Base-by-base conservation (phyloP, 92 coral and sea anemone genomes). In the Umimayanthus kanabou region DNA sequence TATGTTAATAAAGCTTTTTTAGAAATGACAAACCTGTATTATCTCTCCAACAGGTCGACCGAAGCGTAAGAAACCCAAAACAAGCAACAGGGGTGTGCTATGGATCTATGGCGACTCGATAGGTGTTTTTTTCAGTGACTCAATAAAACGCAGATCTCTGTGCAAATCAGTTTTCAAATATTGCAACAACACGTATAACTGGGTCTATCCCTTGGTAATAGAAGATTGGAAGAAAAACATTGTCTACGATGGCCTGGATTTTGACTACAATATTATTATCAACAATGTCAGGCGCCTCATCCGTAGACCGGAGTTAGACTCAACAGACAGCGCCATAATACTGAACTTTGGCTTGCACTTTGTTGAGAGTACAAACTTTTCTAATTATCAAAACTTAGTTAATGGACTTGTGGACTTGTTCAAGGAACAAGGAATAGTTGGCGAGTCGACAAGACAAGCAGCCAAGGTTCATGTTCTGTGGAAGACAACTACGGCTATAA, bases 401-500 rank as follows among this genome's bases (percentile, higher is more conserved):
- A 80, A 87, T 47, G 88, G 90, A 40, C 86, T 93, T 69, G 90
- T 89, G 55, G 88, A 83, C 6, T 67, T 89, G 45, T 23, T 94
- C 22, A 76, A 80, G 45, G 91, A 91, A 4, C 84, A 82, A 61
- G 85, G 39, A 9, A 37, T 11, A 8, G 71, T 26, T 39, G 13
- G 49, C 8, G 79, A 20, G 39, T 71, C 83, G 18, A 57, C 42
- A 42, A 84, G 18, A 29, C 85, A 75, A 58, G 69, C 73, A 84
- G 49, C 58, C 9, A 91, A 72, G 29, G 84, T 70, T 61, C 89
- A 79, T 18, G 81, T 91, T 28, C 87, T 94, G 43, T 94, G 98
- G 98, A 94, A 94, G 73, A 86, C 98, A 16, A 94, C 98, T 3
- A 93, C 98, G 76, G 90, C 95, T 7, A 91, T 94, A 15, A 94